Evolutionary conservation across 1,140 invertebrate genomes (phyloP).

Genomic region (Nymphalis io): DNA sequence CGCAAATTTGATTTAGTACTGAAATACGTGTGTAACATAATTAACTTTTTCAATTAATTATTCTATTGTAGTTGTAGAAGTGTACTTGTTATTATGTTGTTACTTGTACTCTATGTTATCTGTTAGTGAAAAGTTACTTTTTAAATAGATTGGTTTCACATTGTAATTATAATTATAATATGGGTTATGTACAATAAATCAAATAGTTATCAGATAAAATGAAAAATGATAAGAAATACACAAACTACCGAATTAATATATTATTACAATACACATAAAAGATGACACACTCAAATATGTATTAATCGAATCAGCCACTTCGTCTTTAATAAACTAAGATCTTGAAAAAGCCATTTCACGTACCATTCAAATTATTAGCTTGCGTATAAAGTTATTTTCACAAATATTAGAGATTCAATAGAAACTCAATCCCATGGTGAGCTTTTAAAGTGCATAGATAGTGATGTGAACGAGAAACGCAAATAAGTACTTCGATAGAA

Average conservation of each 20-base stretch:
- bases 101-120: too few relatives aligned
- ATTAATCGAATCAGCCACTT: slow-evolving; percentile 18
- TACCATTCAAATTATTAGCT: slow-evolving; percentile 14
- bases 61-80: not conserved
- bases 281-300: slow-evolving; percentile 13
- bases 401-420: slow-evolving; percentile 14
- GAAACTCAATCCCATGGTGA: slow-evolving; percentile 8
- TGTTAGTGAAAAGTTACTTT: too few relatives aligned
- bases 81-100: not conserved
- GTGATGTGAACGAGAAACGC: slow-evolving; percentile 61
- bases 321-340: slow-evolving; percentile 20
- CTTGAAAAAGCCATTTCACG: slow-evolving; percentile 22
- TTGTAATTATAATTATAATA: too few relatives aligned
- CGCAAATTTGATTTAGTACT: slow-evolving; percentile 66
- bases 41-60: slow-evolving; percentile 13
- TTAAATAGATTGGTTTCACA: too few relatives aligned
- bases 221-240: too few relatives aligned
- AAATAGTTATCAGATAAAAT: too few relatives aligned
- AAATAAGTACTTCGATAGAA: slow-evolving; percentile 76
- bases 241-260: too few relatives aligned
- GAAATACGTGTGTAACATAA: slow-evolving; percentile 20
- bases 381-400: slow-evolving; percentile 5
- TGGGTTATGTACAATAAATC: too few relatives aligned
- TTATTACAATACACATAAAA: not conserved
- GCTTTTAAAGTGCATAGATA: slow-evolving; percentile 60